A percentile compares a stretch with the other conserved stretches of the same genome.
Evolutionary conservation across 2,113 vertebrate species (phyloP).

Genomic region (Taurulus bubalis): DNA sequence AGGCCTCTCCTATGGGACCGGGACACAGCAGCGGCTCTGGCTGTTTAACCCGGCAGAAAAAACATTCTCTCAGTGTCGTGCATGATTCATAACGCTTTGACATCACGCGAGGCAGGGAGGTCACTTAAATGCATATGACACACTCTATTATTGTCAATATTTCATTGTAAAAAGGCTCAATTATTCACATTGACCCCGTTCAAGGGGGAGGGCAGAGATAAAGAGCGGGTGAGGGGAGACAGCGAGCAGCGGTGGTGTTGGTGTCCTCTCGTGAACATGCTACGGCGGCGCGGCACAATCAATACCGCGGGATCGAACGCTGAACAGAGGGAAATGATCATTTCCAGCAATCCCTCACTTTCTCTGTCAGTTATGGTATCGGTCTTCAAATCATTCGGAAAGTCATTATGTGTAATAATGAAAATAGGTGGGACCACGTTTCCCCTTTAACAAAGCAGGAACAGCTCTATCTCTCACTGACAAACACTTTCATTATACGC

Average conservation of each 20-base stretch:
- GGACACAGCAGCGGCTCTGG: constrained; percentile 17
- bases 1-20: constrained; percentile 28
- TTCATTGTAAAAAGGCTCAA: constrained; percentile 70
- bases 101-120: constrained; percentile 47
- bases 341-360: constrained; percentile 28
- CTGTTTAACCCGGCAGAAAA: constrained; percentile 57
- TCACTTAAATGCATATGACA: constrained; percentile 62
- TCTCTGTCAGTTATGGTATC: background rate
- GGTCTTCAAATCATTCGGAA: background rate
- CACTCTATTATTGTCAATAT: constrained; percentile 70
- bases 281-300: constrained; percentile 24
- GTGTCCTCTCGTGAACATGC: constrained; percentile 10
- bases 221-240: constrained; percentile 43
- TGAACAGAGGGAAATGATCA: constrained; percentile 28
- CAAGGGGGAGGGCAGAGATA: constrained; percentile 32
- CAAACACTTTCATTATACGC: background rate
- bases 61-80: constrained; percentile 48
- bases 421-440: constrained; percentile 10
- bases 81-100: constrained; percentile 67
- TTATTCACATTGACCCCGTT: constrained; percentile 68
- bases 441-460: constrained; percentile 15
- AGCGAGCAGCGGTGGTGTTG: background rate
- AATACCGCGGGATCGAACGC: constrained; percentile 24
- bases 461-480: background rate
- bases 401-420: constrained; percentile 11